Evolutionary conservation across 2,113 vertebrate species (phyloP).

Genomic region (human (Homo sapiens)): DNA sequence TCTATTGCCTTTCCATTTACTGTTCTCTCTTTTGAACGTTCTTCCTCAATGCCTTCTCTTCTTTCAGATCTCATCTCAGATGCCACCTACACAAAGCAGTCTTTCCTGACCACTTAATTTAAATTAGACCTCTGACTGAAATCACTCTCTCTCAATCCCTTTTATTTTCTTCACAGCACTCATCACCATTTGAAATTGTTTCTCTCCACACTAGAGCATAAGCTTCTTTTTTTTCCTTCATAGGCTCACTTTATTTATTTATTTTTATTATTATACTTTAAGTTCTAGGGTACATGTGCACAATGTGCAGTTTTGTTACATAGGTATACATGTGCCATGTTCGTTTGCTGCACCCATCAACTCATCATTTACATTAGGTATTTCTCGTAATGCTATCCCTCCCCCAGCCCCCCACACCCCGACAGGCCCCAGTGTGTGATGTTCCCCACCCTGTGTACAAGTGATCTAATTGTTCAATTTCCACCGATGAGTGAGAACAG

Average conservation of each 20-base stretch:
- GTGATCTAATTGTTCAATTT: too few species aligned
- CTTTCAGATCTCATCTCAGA: background rate
- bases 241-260: too few species aligned
- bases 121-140: background rate
- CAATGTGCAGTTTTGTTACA: too few species aligned
- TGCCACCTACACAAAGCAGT: background rate
- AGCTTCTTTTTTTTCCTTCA: background rate
- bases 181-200: background rate
- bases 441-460: too few species aligned
- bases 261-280: too few species aligned
- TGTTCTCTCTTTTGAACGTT: background rate
- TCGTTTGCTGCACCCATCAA: too few species aligned
- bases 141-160: background rate
- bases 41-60: background rate
- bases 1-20: background rate
- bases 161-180: background rate
- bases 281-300: too few species aligned
- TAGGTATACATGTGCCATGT: too few species aligned
- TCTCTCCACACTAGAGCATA: background rate
- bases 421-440: too few species aligned
- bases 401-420: too few species aligned
- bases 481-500: background rate
- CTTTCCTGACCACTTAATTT: conserved; percentile 6
- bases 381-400: too few species aligned
- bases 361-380: too few species aligned